These are phyloP conservation scores for Eupithecia tripunctaria DNA, from an alignment of 2,888 invertebrate genomes.

Conservation along the genomic window DNA sequence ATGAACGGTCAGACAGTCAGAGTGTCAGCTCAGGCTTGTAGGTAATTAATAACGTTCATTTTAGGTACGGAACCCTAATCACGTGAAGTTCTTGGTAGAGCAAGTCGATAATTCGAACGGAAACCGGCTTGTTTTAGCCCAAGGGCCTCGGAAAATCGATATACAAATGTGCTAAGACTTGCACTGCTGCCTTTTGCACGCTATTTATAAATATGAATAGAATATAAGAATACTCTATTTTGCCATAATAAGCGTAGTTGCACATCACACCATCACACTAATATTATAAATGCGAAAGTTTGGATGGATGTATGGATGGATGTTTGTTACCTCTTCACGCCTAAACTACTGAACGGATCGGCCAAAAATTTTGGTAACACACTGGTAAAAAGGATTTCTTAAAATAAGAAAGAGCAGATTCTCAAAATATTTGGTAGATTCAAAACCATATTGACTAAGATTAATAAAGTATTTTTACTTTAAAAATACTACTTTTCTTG, in stretches of 20 bases:
- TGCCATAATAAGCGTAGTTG: background rate
- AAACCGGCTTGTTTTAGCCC: constrained; percentile 22
- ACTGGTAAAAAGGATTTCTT: too few relatives aligned
- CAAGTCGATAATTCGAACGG: constrained; percentile 9
- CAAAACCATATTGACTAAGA: too few relatives aligned
- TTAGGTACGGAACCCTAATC: background rate
- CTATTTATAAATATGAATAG: background rate
- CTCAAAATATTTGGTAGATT: too few relatives aligned
- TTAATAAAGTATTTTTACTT: too few relatives aligned
- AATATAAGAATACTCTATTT: background rate
- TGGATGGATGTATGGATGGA: too few relatives aligned
- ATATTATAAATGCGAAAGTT: too few relatives aligned
- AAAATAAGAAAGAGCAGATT: too few relatives aligned
- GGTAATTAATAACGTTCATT: background rate
- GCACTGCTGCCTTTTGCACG: constrained; percentile 17
- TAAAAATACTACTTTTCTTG: too few relatives aligned
- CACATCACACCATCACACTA: too few relatives aligned
- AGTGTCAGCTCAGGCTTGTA: background rate
- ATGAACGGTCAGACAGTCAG: background rate
- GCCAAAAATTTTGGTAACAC: too few relatives aligned
- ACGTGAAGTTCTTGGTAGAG: constrained; percentile 1
- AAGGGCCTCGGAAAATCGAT: constrained; percentile 29
- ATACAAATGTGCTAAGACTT: constrained; percentile 22
- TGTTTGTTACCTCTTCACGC: too few relatives aligned
- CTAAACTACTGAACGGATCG: too few relatives aligned